Base-by-base conservation (phyloP, 2,888 invertebrate genomes). In the Chymomyza fuscimana region DNA sequence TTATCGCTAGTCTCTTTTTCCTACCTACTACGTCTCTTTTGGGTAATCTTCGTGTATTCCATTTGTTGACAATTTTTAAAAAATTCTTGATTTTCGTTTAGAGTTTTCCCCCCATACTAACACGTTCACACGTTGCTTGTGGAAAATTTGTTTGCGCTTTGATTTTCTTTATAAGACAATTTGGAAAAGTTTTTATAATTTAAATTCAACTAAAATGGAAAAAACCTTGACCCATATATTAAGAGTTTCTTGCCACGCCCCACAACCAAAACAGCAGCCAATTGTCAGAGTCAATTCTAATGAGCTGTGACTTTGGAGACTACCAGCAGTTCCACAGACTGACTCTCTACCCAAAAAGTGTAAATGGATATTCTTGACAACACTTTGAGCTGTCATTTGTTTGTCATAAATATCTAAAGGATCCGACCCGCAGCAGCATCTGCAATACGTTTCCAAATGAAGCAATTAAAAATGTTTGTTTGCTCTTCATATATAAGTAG, bases 321-420 rank as follows among this genome's bases (percentile, higher is more conserved):
- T 61, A 46, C 46, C 54, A 4, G 15, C 10, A 22, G 25, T 25
- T 52, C 52, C 5, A 52, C 52, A 36, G 12, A 12, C 12, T 46
- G 5, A 32, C 32, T 32, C 9, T 32, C 7, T 5, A 32, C 7
- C 9, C 6, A 5, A 32, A 32, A 32, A 64, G 40, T 86, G 87
- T 80, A 87, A 83, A 86, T 87, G 80, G 87, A 83, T 82, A 87
- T 87, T 82, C 32, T 77, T 62, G 69, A 51, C 70, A 71, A 69
- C 80, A 85, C 83, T 82, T 77, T 69, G 50, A 58, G 60, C 69
- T 83, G 85, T 85, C 87, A 83, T 87, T 83, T 85, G 87, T 76
- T 83, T 61, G 79, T 70, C 86, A 87, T 83, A 83, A 83, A 83
- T 83, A 75, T 74, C 25, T 60, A 64, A 56, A 63, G 65, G 63